Conservation (phyloP, 2,113 vertebrate genomes). For the Lepidothrix coronata region DNA sequence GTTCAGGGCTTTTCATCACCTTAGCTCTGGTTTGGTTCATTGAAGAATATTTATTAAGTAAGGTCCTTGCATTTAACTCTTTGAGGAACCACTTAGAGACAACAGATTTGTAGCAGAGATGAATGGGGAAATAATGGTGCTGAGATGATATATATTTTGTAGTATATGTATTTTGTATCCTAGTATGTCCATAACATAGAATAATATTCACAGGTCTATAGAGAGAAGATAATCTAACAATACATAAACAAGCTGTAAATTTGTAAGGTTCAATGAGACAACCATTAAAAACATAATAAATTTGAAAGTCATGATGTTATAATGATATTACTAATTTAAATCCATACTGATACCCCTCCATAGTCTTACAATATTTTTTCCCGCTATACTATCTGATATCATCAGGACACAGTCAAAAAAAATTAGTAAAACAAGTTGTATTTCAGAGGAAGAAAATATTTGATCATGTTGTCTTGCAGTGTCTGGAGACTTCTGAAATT, state of each 20-base stretch:
- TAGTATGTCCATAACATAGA: neutral
- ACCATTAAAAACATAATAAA: neutral
- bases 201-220: neutral
- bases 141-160: neutral
- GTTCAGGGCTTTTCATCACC: neutral
- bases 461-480: conserved; percentile 27
- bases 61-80: neutral
- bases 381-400: neutral
- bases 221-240: neutral
- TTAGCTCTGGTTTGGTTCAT: neutral
- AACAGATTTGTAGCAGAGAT: neutral
- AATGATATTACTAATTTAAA: neutral
- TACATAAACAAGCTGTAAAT: neutral
- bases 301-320: neutral
- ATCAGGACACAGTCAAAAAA: conserved; percentile 27
- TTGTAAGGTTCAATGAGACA: neutral
- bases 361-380: neutral
- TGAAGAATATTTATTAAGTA: neutral
- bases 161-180: neutral
- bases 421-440: conserved; percentile 61
- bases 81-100: neutral
- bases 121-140: neutral
- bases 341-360: neutral
- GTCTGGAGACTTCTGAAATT: conserved; percentile 62
- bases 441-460: conserved; percentile 53